Evolutionary conservation across 2,888 invertebrate genomes (phyloP), one percentile per base, ranked within the genome.

Genomic region (Pristionchus exspectatus): DNA sequence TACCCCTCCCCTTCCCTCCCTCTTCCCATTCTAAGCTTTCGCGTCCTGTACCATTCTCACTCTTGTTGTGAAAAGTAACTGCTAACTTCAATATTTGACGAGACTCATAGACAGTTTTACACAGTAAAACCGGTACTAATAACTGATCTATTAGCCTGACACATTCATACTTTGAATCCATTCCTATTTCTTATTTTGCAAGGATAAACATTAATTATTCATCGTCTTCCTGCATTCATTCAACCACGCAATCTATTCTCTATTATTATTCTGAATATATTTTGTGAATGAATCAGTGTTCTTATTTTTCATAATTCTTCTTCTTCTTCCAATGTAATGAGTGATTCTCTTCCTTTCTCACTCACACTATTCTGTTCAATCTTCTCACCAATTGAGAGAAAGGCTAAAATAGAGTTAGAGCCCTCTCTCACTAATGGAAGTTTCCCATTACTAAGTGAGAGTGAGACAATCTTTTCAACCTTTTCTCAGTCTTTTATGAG

Each of bases 101-200:
- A 77, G 77, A 77, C 77, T 77, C 77, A 77, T 77, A 77, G 77
- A 77, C 77, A 77, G 77, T 77, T 77, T 77, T 77, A 77, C 44
- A 21, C 50, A 77, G 77, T 77, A 44, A 44, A 77, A 77, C 77
- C 77, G 77, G 77, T 77, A 77, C 69, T 77, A 77, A 50, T 77
- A 33, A 77, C 44, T 77, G 77, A 77, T 77, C 38, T 77, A 77
- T 77, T 77, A 21, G 38, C 77, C 74, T 38, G 77, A 77, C 44
- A 44, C 21, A 77, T 77, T 77, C 77, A 33, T 24, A 77, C 77
- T 38, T 77, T 77, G 77, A n/a, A 44, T 77, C 10, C 77, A 77
- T 77, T 77, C 72, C 72, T 33, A 72, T 33, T 72, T 33, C 16
- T 33, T 72, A 72, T 72, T 72, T 72, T 72, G 72, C 72, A 72